Evolutionary conservation across 2,888 invertebrate species (phyloP).

Genomic region (Melanotus villosus): DNA sequence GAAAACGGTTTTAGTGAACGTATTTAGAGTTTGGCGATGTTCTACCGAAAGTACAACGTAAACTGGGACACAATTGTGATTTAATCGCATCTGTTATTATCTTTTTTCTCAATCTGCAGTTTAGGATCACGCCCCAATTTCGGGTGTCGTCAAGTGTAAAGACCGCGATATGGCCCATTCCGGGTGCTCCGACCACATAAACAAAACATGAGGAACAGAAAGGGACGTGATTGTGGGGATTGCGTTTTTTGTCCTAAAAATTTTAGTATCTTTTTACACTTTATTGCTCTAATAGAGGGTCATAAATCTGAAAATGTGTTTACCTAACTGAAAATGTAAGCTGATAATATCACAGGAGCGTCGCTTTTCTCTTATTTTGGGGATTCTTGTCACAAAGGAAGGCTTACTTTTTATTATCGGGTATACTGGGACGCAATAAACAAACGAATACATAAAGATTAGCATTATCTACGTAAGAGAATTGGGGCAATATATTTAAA

Average conservation of each 20-base stretch:
- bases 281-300: slow-evolving; percentile 20
- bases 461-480: too few species aligned
- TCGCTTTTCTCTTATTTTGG: background rate
- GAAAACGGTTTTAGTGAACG: background rate
- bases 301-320: slow-evolving; percentile 19
- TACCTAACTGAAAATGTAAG: slow-evolving; percentile 25
- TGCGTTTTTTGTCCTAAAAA: slow-evolving; percentile 21
- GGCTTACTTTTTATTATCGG: background rate
- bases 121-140: slow-evolving; percentile 32
- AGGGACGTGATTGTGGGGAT: slow-evolving; percentile 8
- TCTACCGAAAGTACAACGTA: background rate
- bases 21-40: background rate
- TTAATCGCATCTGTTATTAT: slow-evolving; percentile 28
- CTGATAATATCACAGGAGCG: background rate
- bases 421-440: background rate
- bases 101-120: slow-evolving; percentile 23
- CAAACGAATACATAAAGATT: background rate
- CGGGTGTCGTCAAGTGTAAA: slow-evolving; percentile 41
- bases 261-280: slow-evolving; percentile 30
- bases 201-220: slow-evolving; percentile 27
- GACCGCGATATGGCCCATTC: slow-evolving; percentile 41
- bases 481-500: too few species aligned
- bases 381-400: background rate
- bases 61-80: slow-evolving; percentile 9
- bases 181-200: slow-evolving; percentile 20